These are phyloP conservation scores for Aphidius ervi DNA, from an alignment of 1,140 invertebrate genomes.

Conservation along the genomic window DNA sequence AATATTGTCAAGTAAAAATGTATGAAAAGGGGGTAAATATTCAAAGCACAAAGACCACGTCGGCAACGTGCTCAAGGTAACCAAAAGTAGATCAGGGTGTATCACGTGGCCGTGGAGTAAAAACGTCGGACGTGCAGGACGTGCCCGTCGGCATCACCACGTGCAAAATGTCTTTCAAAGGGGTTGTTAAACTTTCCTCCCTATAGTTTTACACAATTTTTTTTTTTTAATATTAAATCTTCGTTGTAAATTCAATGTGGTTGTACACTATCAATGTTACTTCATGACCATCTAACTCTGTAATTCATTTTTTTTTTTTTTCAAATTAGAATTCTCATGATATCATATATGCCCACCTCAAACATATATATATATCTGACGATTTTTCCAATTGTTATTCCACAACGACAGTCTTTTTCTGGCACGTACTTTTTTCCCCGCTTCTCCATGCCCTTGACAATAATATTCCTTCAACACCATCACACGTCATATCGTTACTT, in stretches of 20 bases:
- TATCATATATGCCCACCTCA: neutral
- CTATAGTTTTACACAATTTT: neutral
- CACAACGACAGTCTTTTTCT: conserved; percentile 22
- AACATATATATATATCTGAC: conserved; percentile 25
- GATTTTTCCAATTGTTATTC: conserved; percentile 37
- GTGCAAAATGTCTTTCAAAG: conserved; percentile 14
- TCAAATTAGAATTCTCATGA: neutral
- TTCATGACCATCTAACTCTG: conserved; percentile 24
- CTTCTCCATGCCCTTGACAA: conserved; percentile 5
- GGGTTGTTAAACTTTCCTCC: neutral
- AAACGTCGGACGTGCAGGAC: conserved; percentile 23
- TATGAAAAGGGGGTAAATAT: too few relatives aligned
- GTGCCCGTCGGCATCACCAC: conserved; percentile 28
- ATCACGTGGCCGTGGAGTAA: conserved; percentile 24
- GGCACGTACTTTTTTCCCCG: conserved; percentile 21
- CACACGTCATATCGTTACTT: conserved; percentile 1
- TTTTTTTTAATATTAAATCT: too few relatives aligned
- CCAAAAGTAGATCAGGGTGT: too few relatives aligned
- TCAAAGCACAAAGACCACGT: too few relatives aligned
- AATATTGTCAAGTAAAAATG: too few relatives aligned
- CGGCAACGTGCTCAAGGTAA: too few relatives aligned
- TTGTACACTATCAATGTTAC: neutral
- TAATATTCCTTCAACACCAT: neutral
- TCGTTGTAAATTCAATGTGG: too few relatives aligned
- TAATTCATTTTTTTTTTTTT: conserved; percentile 13